A percentile compares a stretch with the other conserved stretches of the same genome.
Evolutionary conservation across 2,797 vertebrate species (phyloP).

Genomic region (Syndactyla subalaris): DNA sequence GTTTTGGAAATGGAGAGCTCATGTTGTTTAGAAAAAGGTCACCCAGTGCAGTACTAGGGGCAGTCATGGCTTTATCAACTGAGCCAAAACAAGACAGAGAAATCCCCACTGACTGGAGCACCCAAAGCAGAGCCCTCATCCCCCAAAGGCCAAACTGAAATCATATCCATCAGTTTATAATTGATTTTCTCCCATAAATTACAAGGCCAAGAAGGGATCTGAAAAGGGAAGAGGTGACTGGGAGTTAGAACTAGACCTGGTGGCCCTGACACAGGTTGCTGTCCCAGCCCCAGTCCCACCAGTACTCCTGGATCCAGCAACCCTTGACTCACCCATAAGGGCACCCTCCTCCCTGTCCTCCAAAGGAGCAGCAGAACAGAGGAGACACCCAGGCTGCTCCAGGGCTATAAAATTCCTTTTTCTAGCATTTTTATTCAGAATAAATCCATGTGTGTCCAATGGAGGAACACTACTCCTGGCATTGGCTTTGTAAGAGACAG

Average conservation of each 20-base stretch:
- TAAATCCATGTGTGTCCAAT: accelerated
- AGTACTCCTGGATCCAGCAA: not conserved
- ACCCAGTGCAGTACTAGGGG: not conserved
- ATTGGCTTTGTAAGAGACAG: not conserved
- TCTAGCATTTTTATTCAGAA: not conserved
- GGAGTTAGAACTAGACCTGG: not conserved
- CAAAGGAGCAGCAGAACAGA: accelerated
- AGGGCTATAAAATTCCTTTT: not conserved
- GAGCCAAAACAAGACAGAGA: not conserved
- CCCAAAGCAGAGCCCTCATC: not conserved
- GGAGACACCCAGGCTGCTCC: not conserved
- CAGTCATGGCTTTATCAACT: not conserved
- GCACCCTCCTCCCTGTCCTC: not conserved
- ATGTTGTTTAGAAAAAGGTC: not conserved
- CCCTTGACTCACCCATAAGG: accelerated
- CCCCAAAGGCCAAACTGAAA: not conserved
- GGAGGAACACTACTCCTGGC: accelerated
- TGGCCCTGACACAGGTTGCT: accelerated
- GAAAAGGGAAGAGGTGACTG: not conserved
- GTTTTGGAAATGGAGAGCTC: not conserved
- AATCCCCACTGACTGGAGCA: not conserved
- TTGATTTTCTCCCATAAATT: not conserved
- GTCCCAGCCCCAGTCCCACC: not conserved
- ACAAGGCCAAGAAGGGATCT: not conserved
- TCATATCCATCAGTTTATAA: not conserved